phyloP scores from a whole-genome alignment of 2,888 invertebrate genomes.

The Pheosia tremula region DNA sequence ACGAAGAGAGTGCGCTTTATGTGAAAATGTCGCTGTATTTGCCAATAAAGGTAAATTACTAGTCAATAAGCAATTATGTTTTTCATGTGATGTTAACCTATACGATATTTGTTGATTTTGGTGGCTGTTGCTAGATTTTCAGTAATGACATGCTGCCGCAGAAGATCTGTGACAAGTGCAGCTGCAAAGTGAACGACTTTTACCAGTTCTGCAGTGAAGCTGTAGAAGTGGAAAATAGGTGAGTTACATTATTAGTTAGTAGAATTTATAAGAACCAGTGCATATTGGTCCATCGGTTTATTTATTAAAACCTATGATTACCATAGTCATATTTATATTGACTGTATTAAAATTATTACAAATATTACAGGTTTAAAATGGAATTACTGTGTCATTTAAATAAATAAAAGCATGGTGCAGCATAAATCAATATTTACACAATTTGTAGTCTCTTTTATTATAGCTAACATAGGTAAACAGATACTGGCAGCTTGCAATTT shows the following conservation, averaged over 20 bases:
- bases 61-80: constrained; percentile 16
- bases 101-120: constrained; percentile 23
- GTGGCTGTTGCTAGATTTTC: constrained; percentile 79
- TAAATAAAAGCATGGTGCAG: no score
- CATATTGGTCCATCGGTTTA: no score
- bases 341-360: no score
- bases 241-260: constrained; percentile 25
- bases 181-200: constrained; percentile 88
- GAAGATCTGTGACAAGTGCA: constrained; percentile 89
- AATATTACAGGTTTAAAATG: no score
- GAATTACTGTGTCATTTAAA: no score
- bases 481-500: no score
- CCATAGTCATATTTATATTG: not conserved
- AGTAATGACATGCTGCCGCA: constrained; percentile 88
- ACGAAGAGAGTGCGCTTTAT: constrained; percentile 87
- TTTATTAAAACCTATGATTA: no score
- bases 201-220: constrained; percentile 90
- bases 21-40: constrained; percentile 89
- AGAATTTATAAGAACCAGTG: no score
- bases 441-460: not conserved
- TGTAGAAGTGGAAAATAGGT: constrained; percentile 87
- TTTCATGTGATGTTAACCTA: constrained; percentile 42
- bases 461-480: no score
- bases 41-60: constrained; percentile 87
- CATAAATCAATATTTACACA: not conserved